Percentiles rank a stretch among this genome's conserved stretches.
Conservation (phyloP, 1,140 invertebrate genomes). For the Phymorhynchus buccinoides region DNA sequence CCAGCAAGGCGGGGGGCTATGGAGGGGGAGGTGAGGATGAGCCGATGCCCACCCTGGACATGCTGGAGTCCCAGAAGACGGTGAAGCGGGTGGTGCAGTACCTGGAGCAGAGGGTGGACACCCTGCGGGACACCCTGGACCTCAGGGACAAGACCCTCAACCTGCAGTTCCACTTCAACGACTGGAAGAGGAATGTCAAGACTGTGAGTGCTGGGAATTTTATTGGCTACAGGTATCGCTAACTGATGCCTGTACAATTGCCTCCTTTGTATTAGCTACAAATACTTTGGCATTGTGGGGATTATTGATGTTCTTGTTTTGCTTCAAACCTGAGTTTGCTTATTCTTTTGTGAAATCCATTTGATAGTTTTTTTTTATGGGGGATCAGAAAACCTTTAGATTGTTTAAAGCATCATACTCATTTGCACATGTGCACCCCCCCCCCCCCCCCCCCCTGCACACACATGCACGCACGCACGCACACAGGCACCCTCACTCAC, state of each 20-base stretch:
- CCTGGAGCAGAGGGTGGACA: constrained; percentile 68
- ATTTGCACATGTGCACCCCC: too few species aligned
- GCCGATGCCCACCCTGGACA: constrained; percentile 68
- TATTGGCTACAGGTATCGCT: neutral
- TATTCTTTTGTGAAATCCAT: too few species aligned
- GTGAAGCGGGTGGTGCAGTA: constrained; percentile 69
- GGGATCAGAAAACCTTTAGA: too few species aligned
- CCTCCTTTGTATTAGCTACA: neutral
- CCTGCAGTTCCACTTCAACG: constrained; percentile 71
- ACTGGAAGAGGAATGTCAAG: constrained; percentile 66
- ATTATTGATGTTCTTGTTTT: too few species aligned
- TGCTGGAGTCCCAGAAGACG: constrained; percentile 69
- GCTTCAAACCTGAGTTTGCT: too few species aligned
- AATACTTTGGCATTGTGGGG: neutral
- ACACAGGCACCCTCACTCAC: too few species aligned
- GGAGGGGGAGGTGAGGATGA: constrained; percentile 61
- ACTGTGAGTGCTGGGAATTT: constrained; percentile 53
- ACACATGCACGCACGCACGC: too few species aligned
- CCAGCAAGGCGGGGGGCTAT: constrained; percentile 43
- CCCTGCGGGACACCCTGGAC: constrained; percentile 60
- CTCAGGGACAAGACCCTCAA: constrained; percentile 77
- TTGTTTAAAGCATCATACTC: too few species aligned
- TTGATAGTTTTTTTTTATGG: too few species aligned
- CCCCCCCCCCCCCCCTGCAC: too few species aligned
- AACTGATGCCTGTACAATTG: neutral